Base-by-base conservation (phyloP, 2,113 vertebrate genomes). In the Ictalurus punctatus region DNA sequence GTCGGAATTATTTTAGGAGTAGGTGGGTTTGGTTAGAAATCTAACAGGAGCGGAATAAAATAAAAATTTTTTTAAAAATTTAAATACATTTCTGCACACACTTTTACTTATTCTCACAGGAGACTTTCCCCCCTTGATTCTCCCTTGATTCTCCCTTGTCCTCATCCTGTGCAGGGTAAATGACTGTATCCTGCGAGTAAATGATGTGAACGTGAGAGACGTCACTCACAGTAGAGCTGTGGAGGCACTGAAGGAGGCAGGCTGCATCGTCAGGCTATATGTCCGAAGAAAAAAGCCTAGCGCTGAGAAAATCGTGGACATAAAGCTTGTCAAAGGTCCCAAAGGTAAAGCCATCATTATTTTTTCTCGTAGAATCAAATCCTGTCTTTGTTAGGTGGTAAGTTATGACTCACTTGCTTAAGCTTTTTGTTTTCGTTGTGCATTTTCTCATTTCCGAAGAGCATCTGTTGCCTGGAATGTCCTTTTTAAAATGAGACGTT, bases 181-280 rank as follows among this genome's bases (percentile, higher is more conserved):
- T 0, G 98, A 99, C 93, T 98, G 97, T 89, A 99, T 99, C 90
- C 93, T 99, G 17, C 96, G 97, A 54, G 98, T 99, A 34, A 99
- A 99, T 34, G 98, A 99, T 88, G 96, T 97, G 7, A 98, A 99
- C 52, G 98, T 99, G 73, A 96, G 96, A 65, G 97, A 98, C 89
- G 98, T 99, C 93, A 99, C 98, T 90, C 98, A 99, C 93, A 99
- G 98, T 90, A 97, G 96, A 91, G 98, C 98, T 0, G 98, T 99
- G 76, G 98, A 99, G 92, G 98, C 98, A 0, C 90, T 99, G 92
- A 99, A 99, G 92, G 98, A 99, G 86, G 98, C 98, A 0, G 98
- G 98, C 44, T 97, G 97, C 87, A 96, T 99, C 16, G 98, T 99
- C 71, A 94, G 96, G n/a, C 95, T 99, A 61, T 98, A 98, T 37